phyloP scores from a whole-genome alignment of 2,888 invertebrate genomes.

The Agrochola circellaris region DNA sequence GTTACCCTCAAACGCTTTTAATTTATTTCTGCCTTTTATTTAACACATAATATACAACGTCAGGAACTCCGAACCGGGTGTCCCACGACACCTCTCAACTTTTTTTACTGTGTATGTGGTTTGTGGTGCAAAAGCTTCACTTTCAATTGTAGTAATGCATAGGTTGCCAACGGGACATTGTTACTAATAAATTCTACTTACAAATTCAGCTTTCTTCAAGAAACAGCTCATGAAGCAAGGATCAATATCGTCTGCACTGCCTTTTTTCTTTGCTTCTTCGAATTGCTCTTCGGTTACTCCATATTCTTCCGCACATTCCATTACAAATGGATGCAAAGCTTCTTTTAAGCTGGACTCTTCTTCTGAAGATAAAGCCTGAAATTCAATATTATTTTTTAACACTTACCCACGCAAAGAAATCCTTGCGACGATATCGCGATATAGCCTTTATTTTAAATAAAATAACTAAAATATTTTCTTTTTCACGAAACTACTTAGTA shows the following conservation, averaged over 20 bases:
- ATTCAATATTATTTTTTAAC: neutral
- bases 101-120: no score
- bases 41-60: no score
- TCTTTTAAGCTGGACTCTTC: slow-evolving; percentile 44
- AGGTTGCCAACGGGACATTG: no score
- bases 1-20: no score
- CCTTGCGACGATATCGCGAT: neutral
- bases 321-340: slow-evolving; percentile 35
- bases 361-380: slow-evolving; percentile 47
- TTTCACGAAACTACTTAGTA: neutral
- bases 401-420: neutral
- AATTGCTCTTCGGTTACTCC: slow-evolving; percentile 64
- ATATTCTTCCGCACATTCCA: slow-evolving; percentile 66
- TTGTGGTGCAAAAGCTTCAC: neutral
- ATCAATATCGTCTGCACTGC: slow-evolving; percentile 57
- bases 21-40: no score
- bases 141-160: neutral
- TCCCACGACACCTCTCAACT: no score
- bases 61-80: no score
- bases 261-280: slow-evolving; percentile 63
- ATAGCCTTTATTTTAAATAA: no score
- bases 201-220: slow-evolving; percentile 72
- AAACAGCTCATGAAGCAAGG: slow-evolving; percentile 73
- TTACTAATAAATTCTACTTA: slow-evolving; percentile 60
- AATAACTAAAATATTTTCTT: neutral